Evolutionary conservation across 2,888 invertebrate genomes (phyloP).

Genomic region (Agrypnus murinus): DNA sequence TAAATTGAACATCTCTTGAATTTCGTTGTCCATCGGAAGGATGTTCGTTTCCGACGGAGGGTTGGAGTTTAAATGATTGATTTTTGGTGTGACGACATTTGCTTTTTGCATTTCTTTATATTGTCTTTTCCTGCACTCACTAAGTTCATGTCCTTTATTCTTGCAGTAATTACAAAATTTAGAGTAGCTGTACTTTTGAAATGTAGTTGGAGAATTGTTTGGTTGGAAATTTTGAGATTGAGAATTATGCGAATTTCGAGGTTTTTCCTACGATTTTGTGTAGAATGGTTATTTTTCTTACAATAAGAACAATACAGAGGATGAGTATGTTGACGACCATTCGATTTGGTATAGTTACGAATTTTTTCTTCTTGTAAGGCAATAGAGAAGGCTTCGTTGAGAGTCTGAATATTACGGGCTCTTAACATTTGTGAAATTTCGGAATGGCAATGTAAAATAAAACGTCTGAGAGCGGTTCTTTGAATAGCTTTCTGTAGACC

Average conservation of each 20-base stretch:
- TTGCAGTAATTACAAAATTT: constrained; percentile 48
- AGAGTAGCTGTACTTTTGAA: neutral
- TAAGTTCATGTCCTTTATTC: constrained; percentile 36
- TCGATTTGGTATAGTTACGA: constrained; percentile 20
- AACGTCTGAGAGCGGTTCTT: constrained; percentile 41
- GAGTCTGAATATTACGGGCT: constrained; percentile 39
- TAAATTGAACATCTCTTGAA: constrained; percentile 28
- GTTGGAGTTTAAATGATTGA: constrained; percentile 37
- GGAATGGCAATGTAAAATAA: constrained; percentile 41
- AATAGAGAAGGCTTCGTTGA: constrained; percentile 44
- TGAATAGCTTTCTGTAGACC: constrained; percentile 36
- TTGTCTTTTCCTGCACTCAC: constrained; percentile 28
- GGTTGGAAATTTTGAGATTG: neutral
- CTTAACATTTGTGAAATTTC: constrained; percentile 48
- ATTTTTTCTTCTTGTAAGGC: constrained; percentile 46
- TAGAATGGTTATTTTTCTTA: constrained; percentile 33
- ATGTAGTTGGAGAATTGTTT: no score
- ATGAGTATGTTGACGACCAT: neutral
- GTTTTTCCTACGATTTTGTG: constrained; percentile 27
- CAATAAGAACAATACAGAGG: constrained; percentile 22
- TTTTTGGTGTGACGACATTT: neutral
- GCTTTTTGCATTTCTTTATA: neutral
- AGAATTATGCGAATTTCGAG: neutral
- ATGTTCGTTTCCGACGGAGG: constrained; percentile 20
- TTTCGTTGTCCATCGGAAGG: constrained; percentile 16